phyloP scores from a whole-genome alignment of 1,140 invertebrate species.

The Leptoteleia sp. region DNA sequence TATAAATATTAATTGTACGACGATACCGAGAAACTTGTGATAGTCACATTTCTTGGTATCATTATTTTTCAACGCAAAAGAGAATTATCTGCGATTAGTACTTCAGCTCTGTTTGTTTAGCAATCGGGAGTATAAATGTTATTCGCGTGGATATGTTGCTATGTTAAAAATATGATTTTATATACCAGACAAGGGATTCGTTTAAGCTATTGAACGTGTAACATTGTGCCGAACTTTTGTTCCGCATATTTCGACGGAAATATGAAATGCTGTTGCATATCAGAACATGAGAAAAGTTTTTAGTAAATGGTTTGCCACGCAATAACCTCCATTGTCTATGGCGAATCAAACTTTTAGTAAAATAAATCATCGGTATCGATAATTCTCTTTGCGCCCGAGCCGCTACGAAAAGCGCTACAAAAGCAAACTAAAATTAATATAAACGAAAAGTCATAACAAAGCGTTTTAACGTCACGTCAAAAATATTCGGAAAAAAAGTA shows the following conservation, averaged over 20 bases:
- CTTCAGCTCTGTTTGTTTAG: too few species aligned
- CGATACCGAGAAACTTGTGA: constrained; percentile 13
- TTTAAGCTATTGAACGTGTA: constrained; percentile 1
- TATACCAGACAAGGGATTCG: neutral
- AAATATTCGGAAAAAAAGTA: constrained; percentile 3
- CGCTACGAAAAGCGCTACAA: constrained; percentile 73
- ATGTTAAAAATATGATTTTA: neutral
- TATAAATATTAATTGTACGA: constrained; percentile 8
- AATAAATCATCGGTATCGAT: constrained; percentile 12
- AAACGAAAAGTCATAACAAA: constrained; percentile 45
- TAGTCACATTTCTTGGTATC: neutral
- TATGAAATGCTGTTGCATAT: constrained; percentile 7
- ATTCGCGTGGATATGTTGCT: neutral
- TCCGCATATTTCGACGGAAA: neutral
- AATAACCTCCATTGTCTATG: constrained; percentile 2
- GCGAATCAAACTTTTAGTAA: neutral
- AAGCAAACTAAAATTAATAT: constrained; percentile 69
- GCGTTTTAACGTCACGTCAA: constrained; percentile 22
- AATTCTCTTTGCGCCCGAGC: constrained; percentile 52
- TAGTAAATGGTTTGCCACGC: neutral
- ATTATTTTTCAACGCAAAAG: constrained; percentile 11
- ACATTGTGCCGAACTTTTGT: neutral
- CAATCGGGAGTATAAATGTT: neutral
- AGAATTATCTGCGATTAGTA: constrained; percentile 10
- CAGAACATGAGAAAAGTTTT: constrained; percentile 5